phyloP scores from a whole-genome alignment of 2,888 invertebrate species.

The Melieria picta region DNA sequence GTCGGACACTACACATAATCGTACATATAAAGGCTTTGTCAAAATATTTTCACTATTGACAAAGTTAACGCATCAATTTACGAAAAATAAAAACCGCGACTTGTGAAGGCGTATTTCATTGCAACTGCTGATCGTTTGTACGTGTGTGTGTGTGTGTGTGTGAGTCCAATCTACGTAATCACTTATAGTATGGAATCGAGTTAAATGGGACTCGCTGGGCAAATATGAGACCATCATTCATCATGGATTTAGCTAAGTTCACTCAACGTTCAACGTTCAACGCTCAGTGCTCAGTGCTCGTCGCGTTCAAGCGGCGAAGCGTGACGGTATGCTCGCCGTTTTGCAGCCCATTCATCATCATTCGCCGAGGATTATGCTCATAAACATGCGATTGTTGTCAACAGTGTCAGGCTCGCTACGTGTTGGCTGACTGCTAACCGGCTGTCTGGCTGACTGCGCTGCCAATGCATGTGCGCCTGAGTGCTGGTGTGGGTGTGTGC shows the following conservation, averaged over 20 bases:
- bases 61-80: no score
- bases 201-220: no score
- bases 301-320: not conserved
- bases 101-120: no score
- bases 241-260: constrained; percentile 46
- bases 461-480: not conserved
- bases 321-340: not conserved
- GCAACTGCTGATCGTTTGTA: no score
- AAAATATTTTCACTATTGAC: no score
- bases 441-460: not conserved
- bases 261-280: not conserved
- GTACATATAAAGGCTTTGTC: no score
- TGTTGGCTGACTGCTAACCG: not conserved
- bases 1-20: no score
- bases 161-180: no score
- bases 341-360: constrained; percentile 56
- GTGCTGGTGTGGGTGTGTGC: not conserved
- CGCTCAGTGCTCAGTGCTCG: constrained; percentile 10
- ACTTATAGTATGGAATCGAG: no score
- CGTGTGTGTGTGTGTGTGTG: no score
- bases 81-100: no score
- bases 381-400: constrained; percentile 60
- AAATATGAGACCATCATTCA: constrained; percentile 41
- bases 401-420: constrained; percentile 6
- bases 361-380: constrained; percentile 60